A percentile compares a stretch with the other conserved stretches of the same genome.
phyloP scores from a whole-genome alignment of 2,888 invertebrate species.

The Netelia fuscicornis region DNA sequence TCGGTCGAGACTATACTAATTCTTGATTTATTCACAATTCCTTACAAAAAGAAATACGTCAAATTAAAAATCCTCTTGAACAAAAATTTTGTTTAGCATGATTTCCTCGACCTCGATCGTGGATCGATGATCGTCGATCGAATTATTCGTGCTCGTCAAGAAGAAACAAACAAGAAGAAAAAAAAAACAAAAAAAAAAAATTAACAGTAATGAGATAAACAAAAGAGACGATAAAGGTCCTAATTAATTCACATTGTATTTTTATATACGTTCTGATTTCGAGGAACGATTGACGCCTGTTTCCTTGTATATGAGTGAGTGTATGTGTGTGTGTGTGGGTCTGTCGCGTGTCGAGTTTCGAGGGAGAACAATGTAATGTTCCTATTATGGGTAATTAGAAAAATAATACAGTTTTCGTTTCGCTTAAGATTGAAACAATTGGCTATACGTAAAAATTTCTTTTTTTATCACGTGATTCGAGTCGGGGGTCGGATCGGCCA shows the following conservation, averaged over 20 bases:
- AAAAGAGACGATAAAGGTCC: conserved; percentile 52
- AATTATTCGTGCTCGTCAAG: neutral
- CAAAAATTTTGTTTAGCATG: neutral
- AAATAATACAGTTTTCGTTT: conserved; percentile 82
- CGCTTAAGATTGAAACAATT: conserved; percentile 80
- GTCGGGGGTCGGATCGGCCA: conserved; percentile 72
- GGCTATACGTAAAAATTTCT: conserved; percentile 75
- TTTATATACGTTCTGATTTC: conserved; percentile 26
- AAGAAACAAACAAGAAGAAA: neutral
- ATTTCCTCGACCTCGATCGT: conserved; percentile 13
- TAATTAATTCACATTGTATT: conserved; percentile 58
- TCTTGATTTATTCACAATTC: conserved; percentile 54
- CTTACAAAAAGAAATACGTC: conserved; percentile 55
- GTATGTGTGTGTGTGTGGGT: conserved; percentile 1
- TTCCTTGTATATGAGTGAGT: conserved; percentile 48
- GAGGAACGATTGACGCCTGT: conserved; percentile 48
- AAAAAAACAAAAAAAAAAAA: conserved; percentile 4
- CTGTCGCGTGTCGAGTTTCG: conserved; percentile 34
- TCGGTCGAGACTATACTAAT: conserved; percentile 37
- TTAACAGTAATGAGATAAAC: conserved; percentile 41
- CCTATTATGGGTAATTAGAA: conserved; percentile 79
- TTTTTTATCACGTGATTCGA: conserved; percentile 67
- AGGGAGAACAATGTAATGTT: conserved; percentile 26
- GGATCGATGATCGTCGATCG: conserved; percentile 20
- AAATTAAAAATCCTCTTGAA: conserved; percentile 32